Evolutionary conservation across 2,888 invertebrate genomes (phyloP).

Genomic region (Aleiodes alternator): DNA sequence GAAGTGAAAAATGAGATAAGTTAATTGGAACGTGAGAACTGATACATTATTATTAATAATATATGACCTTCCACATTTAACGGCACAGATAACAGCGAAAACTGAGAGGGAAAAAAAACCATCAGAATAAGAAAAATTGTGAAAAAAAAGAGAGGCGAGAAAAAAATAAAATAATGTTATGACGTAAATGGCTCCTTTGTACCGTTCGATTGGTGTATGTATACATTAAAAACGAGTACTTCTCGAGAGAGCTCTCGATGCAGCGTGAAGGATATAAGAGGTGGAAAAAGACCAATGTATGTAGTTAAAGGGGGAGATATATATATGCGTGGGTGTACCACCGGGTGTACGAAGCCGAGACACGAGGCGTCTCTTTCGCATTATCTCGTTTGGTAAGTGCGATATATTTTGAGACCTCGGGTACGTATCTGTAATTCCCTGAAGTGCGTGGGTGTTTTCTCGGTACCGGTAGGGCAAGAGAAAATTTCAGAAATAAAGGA

Average conservation of each 20-base stretch:
- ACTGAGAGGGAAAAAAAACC: neutral
- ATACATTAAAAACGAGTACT: constrained; percentile 7
- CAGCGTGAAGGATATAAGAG: constrained; percentile 19
- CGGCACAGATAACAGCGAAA: neutral
- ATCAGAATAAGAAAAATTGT: too few species aligned
- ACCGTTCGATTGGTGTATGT: constrained; percentile 16
- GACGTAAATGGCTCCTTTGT: constrained; percentile 23
- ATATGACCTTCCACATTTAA: neutral
- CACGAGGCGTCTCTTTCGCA: constrained; percentile 58
- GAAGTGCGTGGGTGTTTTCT: constrained; percentile 34
- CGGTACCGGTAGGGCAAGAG: constrained; percentile 46
- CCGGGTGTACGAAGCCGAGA: constrained; percentile 37
- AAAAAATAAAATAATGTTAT: neutral
- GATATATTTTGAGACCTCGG: constrained; percentile 61
- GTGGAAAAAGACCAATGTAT: constrained; percentile 25
- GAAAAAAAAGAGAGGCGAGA: neutral
- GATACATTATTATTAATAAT: neutral
- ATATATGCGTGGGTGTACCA: constrained; percentile 42
- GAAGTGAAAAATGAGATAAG: neutral
- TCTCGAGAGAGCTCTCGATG: constrained; percentile 5
- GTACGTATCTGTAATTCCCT: constrained; percentile 41
- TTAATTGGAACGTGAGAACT: constrained; percentile 7
- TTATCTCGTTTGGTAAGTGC: constrained; percentile 66
- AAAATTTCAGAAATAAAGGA: neutral
- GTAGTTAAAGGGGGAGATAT: constrained; percentile 11